A percentile compares a stretch with the other conserved stretches of the same genome.
Evolutionary conservation across 1,140 invertebrate species (phyloP).

Genomic region (Campoletis sonorensis): DNA sequence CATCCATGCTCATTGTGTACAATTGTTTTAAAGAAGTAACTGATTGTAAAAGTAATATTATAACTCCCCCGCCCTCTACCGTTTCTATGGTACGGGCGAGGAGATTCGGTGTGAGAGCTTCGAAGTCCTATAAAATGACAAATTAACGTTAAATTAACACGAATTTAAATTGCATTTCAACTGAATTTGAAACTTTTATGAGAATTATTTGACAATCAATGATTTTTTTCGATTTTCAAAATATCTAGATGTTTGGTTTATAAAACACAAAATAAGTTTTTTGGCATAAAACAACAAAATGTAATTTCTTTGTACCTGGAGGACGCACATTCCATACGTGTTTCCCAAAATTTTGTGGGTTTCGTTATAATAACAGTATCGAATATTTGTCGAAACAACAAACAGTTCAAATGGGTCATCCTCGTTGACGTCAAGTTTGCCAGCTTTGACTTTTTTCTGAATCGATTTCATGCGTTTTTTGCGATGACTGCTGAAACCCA

Average conservation of each 20-base stretch:
- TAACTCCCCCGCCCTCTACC: slow-evolving; percentile 97
- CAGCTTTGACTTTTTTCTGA: slow-evolving; percentile 91
- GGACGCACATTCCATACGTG: slow-evolving; percentile 97
- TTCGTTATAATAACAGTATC: slow-evolving; percentile 98
- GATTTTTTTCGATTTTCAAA: no score
- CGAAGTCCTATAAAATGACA: slow-evolving; percentile 90
- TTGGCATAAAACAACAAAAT: no score
- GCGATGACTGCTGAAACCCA: slow-evolving; percentile 95
- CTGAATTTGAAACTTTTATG: no score
- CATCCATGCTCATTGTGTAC: slow-evolving; percentile 99
- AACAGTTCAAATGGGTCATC: slow-evolving; percentile 99
- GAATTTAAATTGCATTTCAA: no score
- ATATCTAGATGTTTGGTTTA: no score
- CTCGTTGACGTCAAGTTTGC: slow-evolving; percentile 94
- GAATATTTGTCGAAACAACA: slow-evolving; percentile 95
- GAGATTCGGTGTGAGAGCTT: slow-evolving; percentile 98
- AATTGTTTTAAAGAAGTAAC: slow-evolving; percentile 95
- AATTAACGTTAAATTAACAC: slow-evolving; percentile 25
- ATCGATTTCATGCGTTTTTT: slow-evolving; percentile 94
- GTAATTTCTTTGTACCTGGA: slow-evolving; percentile 82
- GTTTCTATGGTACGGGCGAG: slow-evolving; percentile 98
- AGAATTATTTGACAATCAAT: no score
- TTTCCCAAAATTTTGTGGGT: slow-evolving; percentile 99
- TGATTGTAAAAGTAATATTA: slow-evolving; percentile 91
- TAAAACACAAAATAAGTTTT: no score